phyloP scores from a whole-genome alignment of 2,797 vertebrate species.

The Falco columbarius region DNA sequence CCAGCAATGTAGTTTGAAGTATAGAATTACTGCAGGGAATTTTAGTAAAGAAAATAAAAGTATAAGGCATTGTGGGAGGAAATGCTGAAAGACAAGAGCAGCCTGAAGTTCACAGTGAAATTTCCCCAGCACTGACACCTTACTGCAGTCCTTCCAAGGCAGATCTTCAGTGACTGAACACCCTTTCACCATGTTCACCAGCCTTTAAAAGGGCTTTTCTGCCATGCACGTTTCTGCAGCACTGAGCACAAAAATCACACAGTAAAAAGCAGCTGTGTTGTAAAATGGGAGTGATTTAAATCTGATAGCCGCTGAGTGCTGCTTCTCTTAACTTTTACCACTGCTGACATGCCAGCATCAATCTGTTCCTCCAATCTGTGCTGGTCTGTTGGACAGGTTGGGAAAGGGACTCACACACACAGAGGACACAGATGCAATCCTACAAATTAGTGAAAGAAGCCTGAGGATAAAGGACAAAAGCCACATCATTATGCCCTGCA shows the following conservation, averaged over 20 bases:
- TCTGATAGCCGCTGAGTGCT: neutral
- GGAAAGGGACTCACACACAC: neutral
- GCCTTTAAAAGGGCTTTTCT: neutral
- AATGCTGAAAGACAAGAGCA: neutral
- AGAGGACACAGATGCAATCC: neutral
- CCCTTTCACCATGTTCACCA: rapidly evolving
- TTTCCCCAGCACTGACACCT: neutral
- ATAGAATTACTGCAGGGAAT: neutral
- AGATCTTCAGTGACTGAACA: neutral
- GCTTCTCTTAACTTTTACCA: neutral
- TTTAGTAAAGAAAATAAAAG: neutral
- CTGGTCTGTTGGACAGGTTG: neutral
- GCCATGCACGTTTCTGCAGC: neutral
- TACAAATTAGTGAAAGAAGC: neutral
- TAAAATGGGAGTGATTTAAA: neutral
- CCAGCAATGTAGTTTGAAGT: rapidly evolving
- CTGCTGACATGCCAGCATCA: slow-evolving; percentile 5
- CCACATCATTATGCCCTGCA: neutral
- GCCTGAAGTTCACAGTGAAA: neutral
- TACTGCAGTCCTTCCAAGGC: neutral
- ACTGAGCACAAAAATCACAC: neutral
- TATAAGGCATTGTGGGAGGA: neutral
- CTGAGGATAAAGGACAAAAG: neutral
- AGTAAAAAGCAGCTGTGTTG: neutral
- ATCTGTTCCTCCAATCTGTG: slow-evolving; percentile 18